phyloP scores from a whole-genome alignment of 2,113 vertebrate species.

The Rhabdomys dilectus region DNA sequence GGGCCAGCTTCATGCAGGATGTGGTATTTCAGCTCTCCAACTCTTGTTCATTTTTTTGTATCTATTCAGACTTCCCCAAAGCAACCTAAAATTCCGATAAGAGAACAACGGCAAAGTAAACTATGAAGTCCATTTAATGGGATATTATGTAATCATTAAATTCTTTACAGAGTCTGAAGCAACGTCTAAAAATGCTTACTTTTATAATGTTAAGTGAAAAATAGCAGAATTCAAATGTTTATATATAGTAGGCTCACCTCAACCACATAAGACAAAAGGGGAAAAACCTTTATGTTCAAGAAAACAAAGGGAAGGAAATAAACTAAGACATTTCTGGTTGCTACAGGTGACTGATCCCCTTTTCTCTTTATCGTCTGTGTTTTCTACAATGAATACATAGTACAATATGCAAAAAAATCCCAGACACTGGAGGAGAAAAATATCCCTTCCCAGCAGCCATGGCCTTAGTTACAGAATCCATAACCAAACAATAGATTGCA shows the following conservation, averaged over 20 bases:
- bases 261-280: conserved; percentile 17
- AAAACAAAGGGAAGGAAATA: conserved; percentile 55
- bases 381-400: not conserved
- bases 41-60: conserved; percentile 52
- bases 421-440: not conserved
- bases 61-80: conserved; percentile 40
- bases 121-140: conserved; percentile 43
- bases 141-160: conserved; percentile 58
- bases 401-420: conserved; percentile 8
- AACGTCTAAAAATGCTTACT: conserved; percentile 43
- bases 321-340: conserved; percentile 7
- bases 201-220: conserved; percentile 50
- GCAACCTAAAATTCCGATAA: conserved; percentile 60
- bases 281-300: not conserved
- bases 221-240: conserved; percentile 41
- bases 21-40: conserved; percentile 52
- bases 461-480: conserved; percentile 26
- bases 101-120: conserved; percentile 15
- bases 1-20: conserved; percentile 10
- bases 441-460: conserved; percentile 12
- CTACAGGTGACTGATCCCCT: not conserved
- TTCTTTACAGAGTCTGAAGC: conserved; percentile 39
- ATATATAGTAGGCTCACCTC: conserved; percentile 5
- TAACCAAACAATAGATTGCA: conserved; percentile 64
- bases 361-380: conserved; percentile 28